A percentile compares a stretch with the other conserved stretches of the same genome.
phyloP scores from a whole-genome alignment of 2,797 vertebrate genomes.

The Amblyopsis hoosieri region DNA sequence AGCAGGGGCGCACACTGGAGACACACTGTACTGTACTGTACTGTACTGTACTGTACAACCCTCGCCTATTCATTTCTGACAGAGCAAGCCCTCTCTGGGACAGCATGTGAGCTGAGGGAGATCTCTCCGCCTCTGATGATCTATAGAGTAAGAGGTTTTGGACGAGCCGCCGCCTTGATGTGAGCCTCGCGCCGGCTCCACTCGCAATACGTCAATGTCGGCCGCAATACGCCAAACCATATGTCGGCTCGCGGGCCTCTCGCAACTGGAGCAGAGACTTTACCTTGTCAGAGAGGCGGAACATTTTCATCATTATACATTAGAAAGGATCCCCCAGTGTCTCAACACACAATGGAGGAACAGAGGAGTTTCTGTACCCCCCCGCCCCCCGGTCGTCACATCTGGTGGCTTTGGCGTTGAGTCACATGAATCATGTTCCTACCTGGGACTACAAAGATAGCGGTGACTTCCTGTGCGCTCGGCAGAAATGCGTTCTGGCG shows the following conservation, averaged over 20 bases:
- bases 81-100: conserved; percentile 50
- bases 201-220: conserved; percentile 73
- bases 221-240: conserved; percentile 66
- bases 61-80: conserved; percentile 54
- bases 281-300: conserved; percentile 55
- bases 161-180: conserved; percentile 64
- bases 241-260: conserved; percentile 62
- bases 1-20: conserved; percentile 8
- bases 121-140: conserved; percentile 68
- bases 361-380: conserved; percentile 27
- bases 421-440: conserved; percentile 36
- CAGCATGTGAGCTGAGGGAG: conserved; percentile 43
- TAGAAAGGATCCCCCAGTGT: conserved; percentile 52
- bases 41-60: conserved; percentile 15
- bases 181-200: conserved; percentile 57
- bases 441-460: conserved; percentile 31
- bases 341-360: conserved; percentile 52
- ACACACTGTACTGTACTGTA: conserved; percentile 1
- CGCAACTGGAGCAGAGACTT: conserved; percentile 45
- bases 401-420: conserved; percentile 28
- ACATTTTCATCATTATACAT: conserved; percentile 70
- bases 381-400: conserved; percentile 9
- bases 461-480: conserved; percentile 13
- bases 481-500: not conserved
- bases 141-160: conserved; percentile 64